Percentiles rank a stretch among this genome's conserved stretches.
These are phyloP conservation scores for Phrynocephalus versicolor DNA, from an alignment of 2,113 vertebrate species.

Conservation along the genomic window DNA sequence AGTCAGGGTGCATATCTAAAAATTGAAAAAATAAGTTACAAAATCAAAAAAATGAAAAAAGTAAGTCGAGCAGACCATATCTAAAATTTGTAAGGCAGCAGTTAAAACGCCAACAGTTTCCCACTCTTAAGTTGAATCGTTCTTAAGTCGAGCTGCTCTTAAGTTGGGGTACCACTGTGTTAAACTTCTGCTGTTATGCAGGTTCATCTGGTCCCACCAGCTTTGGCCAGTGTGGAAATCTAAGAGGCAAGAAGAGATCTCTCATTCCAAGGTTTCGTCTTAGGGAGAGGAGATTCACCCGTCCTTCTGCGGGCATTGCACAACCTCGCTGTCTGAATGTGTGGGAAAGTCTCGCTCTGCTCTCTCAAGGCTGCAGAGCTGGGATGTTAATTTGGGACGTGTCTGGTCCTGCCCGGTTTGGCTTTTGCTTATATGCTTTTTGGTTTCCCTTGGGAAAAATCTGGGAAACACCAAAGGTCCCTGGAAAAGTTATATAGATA, in stretches of 20 bases:
- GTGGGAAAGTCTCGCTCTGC: slow-evolving; percentile 17
- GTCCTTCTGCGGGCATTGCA: background rate
- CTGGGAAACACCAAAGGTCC: background rate
- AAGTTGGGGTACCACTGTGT: too few relatives aligned
- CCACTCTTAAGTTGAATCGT: too few relatives aligned
- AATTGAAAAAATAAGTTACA: too few relatives aligned
- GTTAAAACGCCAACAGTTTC: too few relatives aligned
- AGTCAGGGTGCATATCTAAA: too few relatives aligned
- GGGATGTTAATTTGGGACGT: background rate
- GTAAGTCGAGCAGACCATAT: too few relatives aligned
- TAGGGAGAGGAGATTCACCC: background rate
- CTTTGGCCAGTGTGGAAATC: background rate
- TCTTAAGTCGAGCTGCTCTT: too few relatives aligned
- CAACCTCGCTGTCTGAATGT: background rate
- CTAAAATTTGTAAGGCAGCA: too few relatives aligned
- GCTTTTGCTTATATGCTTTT: background rate
- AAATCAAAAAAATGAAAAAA: too few relatives aligned
- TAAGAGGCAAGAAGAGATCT: background rate
- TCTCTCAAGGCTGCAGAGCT: background rate
- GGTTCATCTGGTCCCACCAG: too few relatives aligned
- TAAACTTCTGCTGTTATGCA: too few relatives aligned
- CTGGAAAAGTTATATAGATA: background rate
- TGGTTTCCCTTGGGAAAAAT: slow-evolving; percentile 23
- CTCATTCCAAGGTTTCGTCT: background rate
- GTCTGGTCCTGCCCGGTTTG: background rate